Percentiles rank a stretch among this genome's conserved stretches.
Conservation (phyloP, 2,797 vertebrate genomes). For the Bothrops alternatus region DNA sequence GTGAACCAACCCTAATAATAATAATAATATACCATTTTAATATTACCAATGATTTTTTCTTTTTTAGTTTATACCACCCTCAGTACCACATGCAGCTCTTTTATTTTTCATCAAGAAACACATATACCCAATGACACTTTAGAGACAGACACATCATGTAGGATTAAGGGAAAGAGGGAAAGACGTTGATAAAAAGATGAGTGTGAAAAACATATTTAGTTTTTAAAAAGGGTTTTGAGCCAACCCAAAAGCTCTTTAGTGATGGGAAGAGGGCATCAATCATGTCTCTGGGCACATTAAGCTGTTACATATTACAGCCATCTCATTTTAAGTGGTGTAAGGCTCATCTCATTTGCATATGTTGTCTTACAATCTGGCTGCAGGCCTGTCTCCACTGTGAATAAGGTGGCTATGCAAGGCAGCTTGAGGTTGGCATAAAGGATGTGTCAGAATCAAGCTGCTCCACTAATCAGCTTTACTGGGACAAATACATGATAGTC, state of each 20-base stretch:
- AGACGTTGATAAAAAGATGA: conserved; percentile 24
- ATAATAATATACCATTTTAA: neutral
- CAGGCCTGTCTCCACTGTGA: conserved; percentile 81
- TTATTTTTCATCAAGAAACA: conserved; percentile 16
- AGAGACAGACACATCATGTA: neutral
- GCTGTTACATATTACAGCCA: conserved; percentile 77
- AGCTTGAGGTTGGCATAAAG: conserved; percentile 76
- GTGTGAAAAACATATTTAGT: conserved; percentile 46
- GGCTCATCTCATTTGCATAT: conserved; percentile 84
- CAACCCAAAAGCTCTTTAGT: conserved; percentile 53
- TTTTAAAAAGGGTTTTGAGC: conserved; percentile 47
- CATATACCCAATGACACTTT: neutral
- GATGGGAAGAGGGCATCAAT: conserved; percentile 66
- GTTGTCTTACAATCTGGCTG: conserved; percentile 78
- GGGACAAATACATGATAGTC: conserved; percentile 70
- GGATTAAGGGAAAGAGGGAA: conserved; percentile 31
- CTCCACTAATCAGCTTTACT: conserved; percentile 76
- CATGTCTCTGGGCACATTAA: conserved; percentile 76
- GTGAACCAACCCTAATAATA: conserved; percentile 15
- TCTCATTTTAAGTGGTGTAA: conserved; percentile 80
- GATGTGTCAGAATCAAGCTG: conserved; percentile 81
- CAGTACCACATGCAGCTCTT: conserved; percentile 12
- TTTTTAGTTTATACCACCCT: neutral
- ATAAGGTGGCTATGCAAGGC: conserved; percentile 74
- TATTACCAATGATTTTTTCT: conserved; percentile 16